A percentile compares a stretch with the other conserved stretches of the same genome.
Evolutionary conservation across 2,113 vertebrate species (phyloP).

Genomic region (Empidonax traillii): DNA sequence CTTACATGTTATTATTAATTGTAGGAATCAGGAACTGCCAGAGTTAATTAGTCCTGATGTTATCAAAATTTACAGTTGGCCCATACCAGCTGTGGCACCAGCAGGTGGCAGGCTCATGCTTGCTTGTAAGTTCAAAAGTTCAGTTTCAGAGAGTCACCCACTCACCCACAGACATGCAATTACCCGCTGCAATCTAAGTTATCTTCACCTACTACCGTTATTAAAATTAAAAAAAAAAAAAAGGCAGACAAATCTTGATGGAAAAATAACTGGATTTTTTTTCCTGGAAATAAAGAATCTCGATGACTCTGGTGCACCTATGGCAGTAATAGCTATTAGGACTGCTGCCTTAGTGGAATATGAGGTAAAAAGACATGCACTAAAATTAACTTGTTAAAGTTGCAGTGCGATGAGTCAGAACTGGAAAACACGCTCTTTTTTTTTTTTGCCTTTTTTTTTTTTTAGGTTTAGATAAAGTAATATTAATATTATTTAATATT

Average conservation of each 20-base stretch:
- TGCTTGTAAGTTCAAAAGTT: constrained; percentile 48
- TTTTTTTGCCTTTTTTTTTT: not conserved
- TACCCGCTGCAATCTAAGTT: not conserved
- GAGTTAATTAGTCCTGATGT: not conserved
- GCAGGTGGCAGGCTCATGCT: not conserved
- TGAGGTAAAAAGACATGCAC: not conserved
- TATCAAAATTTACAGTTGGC: not conserved
- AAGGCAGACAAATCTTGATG: not conserved
- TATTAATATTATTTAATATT: no score
- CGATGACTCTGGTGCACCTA: not conserved
- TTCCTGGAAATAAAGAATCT: not conserved
- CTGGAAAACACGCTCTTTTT: not conserved
- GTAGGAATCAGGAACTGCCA: not conserved
- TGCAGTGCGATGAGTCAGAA: not conserved
- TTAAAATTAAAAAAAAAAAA: not conserved
- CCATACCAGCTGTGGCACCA: not conserved
- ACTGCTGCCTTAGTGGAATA: not conserved
- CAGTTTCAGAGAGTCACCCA: constrained; percentile 14
- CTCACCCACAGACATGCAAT: not conserved
- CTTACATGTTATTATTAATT: not conserved
- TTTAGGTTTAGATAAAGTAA: not conserved
- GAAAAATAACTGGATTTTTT: not conserved
- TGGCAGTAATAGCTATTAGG: not conserved
- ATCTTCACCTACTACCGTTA: not conserved
- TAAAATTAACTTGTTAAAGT: not conserved